Evolutionary conservation across 2,797 vertebrate genomes (phyloP), one percentile per base, ranked within the genome.

Genomic region (Austrolebias charrua): DNA sequence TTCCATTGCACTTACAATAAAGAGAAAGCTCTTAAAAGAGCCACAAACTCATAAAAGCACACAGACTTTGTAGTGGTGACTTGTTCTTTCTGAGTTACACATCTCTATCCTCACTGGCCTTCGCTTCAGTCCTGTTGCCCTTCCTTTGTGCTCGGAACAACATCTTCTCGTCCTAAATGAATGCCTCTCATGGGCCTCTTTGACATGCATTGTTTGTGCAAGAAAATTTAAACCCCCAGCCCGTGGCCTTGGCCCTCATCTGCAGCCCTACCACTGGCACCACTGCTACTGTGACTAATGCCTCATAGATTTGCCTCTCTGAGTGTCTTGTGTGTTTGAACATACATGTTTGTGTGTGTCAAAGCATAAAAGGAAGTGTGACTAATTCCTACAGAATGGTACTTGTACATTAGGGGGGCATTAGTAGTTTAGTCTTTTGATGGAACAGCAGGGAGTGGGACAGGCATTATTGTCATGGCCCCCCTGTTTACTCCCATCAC

Each of bases 311-410:
- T 73, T 68, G 73, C 71, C 71, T 63, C 62, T 78, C 60, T 31
- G 63, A 64, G 66, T 76, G 60, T 51, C 46, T 57, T 29, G 29
- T 66, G 35, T 69, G 55, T 58, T 69, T 20, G 44, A 58, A 43
- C 66, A 70, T 76, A 67, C 60, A 55, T 64, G 55, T 66, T 53
- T 12, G 52, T 75, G 73, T 71, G 66, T 75, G 78, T 73, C 59
- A 78, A 56, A 76, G 75, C 79, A 81, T 77, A 51, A 80, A 73
- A 85, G 75, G 86, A 89, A 88, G 88, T 91, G 91, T 92, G 90
- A 93, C 92, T 92, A 93, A 93, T 92, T 88, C 68, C 66, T 73
- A 60, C 82, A 93, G 91, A 92, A 92, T 90, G 88, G 85, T 86
- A 88, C 88, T 91, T 91, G 88, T 91, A 92, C 90, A 92, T 90